Evolutionary conservation across 1,140 invertebrate species (phyloP).

Genomic region (Drosophila parvula): DNA sequence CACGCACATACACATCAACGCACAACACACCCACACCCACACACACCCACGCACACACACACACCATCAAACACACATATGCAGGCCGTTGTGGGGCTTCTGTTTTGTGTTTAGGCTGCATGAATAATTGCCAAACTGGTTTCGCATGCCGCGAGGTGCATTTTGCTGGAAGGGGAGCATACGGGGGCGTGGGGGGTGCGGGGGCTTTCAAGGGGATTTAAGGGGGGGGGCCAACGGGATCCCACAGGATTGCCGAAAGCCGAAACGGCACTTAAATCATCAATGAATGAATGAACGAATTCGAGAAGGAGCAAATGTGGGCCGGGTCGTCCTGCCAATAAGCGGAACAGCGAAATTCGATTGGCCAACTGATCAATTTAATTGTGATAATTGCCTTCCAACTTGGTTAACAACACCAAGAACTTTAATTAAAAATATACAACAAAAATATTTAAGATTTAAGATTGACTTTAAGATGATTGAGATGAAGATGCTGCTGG

Average conservation of each 20-base stretch:
- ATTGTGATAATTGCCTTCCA: neutral
- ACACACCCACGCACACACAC: neutral
- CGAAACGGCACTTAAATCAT: constrained; percentile 63
- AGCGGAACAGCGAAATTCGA: neutral
- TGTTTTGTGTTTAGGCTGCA: constrained; percentile 70
- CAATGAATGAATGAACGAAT: constrained; percentile 44
- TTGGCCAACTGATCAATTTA: constrained; percentile 15
- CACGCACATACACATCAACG: neutral
- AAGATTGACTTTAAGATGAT: neutral
- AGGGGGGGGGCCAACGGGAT: neutral
- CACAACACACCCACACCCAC: neutral
- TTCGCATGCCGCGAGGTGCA: constrained; percentile 44
- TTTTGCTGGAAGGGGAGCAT: constrained; percentile 10
- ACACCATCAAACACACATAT: constrained; percentile 6
- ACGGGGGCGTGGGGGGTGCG: no score
- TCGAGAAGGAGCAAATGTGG: constrained; percentile 10
- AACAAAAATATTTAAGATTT: no score
- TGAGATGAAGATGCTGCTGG: neutral
- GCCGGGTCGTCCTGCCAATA: neutral
- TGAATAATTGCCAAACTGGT: constrained; percentile 70
- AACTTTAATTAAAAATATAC: neutral
- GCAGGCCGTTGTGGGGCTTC: constrained; percentile 26
- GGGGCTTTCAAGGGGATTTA: constrained; percentile 5
- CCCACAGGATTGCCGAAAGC: constrained; percentile 52
- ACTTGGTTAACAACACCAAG: no score